These are phyloP conservation scores for Xerus rutilus DNA, from an alignment of 2,797 vertebrate species.

Conservation along the genomic window DNA sequence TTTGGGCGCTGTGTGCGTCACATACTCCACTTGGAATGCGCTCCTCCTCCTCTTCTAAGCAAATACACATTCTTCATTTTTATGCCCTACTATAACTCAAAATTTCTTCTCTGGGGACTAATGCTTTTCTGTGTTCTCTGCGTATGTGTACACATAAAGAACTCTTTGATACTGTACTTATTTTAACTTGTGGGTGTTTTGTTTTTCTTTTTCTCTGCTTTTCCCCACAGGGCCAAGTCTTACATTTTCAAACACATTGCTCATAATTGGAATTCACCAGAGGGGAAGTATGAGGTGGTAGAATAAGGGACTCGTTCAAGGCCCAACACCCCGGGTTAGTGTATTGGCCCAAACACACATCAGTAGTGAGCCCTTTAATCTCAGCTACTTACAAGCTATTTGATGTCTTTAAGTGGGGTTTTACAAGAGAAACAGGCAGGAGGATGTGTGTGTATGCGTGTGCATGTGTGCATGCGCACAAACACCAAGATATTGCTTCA, in stretches of 20 bases:
- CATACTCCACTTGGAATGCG: background rate
- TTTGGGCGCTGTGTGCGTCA: background rate
- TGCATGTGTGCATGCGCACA: background rate
- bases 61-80: background rate
- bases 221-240: background rate
- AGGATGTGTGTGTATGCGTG: too few species aligned
- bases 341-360: background rate
- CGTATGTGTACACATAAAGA: background rate
- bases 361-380: background rate
- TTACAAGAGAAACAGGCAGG: background rate
- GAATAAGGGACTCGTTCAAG: background rate
- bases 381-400: background rate
- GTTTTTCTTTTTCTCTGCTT: conserved; percentile 13
- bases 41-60: background rate
- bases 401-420: background rate
- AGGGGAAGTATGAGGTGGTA: background rate
- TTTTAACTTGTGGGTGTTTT: background rate
- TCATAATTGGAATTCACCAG: background rate
- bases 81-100: background rate
- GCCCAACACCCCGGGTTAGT: background rate
- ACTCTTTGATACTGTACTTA: background rate
- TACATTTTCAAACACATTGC: background rate
- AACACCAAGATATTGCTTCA: background rate
- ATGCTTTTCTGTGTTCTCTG: background rate
- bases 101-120: background rate